Evolutionary conservation across 1,140 invertebrate species (phyloP).

Genomic region (Saccostrea cuccullata): DNA sequence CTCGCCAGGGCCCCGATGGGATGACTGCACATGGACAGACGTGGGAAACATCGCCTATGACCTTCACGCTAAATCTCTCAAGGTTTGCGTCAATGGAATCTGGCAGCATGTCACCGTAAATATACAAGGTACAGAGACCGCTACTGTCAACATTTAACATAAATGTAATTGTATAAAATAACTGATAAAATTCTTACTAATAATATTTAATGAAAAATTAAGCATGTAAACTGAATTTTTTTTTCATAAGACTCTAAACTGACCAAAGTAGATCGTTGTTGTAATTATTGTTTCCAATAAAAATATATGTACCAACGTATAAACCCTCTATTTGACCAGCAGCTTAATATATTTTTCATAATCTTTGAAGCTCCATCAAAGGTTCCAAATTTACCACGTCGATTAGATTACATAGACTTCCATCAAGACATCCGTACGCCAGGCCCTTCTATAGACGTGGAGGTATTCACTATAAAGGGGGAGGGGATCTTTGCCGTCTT

Average conservation of each 20-base stretch:
- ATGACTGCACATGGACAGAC: slow-evolving; percentile 71
- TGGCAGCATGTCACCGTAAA: slow-evolving; percentile 69
- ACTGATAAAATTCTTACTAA: background rate
- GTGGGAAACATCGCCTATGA: slow-evolving; percentile 73
- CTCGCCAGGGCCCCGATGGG: slow-evolving; percentile 58
- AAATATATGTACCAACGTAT: background rate
- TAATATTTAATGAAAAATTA: background rate
- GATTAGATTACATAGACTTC: slow-evolving; percentile 73
- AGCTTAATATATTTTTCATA: background rate
- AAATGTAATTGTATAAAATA: no score
- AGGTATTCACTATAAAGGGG: slow-evolving; percentile 72
- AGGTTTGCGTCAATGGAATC: slow-evolving; percentile 74
- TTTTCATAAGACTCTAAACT: no score
- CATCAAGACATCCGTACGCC: slow-evolving; percentile 71
- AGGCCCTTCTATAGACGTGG: slow-evolving; percentile 72
- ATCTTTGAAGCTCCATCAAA: slow-evolving; percentile 21
- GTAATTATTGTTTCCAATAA: no score
- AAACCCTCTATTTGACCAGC: background rate
- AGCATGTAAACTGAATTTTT: no score
- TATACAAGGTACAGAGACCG: slow-evolving; percentile 39
- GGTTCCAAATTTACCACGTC: slow-evolving; percentile 10
- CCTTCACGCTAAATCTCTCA: slow-evolving; percentile 66
- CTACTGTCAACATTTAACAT: no score
- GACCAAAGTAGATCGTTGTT: no score
- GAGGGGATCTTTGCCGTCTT: slow-evolving; percentile 75